Evolutionary conservation across 2,113 vertebrate genomes (phyloP).

Genomic region (Tinamus guttatus): DNA sequence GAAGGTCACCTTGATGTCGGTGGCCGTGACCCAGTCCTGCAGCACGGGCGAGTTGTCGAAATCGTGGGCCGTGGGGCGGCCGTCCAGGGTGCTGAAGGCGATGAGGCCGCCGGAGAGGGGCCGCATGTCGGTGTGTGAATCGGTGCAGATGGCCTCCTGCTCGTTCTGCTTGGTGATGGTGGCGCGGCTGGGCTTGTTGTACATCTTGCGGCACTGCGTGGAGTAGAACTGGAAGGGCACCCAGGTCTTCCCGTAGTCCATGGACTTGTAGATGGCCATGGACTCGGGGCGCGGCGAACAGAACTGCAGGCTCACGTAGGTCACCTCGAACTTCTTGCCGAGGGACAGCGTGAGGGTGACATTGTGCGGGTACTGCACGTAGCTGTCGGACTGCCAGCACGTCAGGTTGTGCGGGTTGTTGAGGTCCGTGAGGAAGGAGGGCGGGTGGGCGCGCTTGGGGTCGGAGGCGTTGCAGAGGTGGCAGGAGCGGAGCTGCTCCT

Average conservation of each 20-base stretch:
- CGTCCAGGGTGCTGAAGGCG: conserved; percentile 99
- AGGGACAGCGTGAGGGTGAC: conserved; percentile 93
- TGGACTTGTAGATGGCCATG: conserved; percentile 96
- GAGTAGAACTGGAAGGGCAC: conserved; percentile 98
- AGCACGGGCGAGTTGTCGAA: conserved; percentile 98
- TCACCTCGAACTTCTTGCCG: conserved; percentile 98
- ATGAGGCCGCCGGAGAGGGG: conserved; percentile 94
- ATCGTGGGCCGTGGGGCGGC: conserved; percentile 95
- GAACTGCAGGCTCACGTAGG: conserved; percentile 98
- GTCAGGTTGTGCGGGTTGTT: conserved; percentile 99
- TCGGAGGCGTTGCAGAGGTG: conserved; percentile 95
- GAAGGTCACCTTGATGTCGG: conserved; percentile 94
- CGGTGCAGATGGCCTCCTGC: conserved; percentile 97
- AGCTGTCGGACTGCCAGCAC: conserved; percentile 98
- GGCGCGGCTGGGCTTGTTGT: conserved; percentile 91
- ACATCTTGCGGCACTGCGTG: conserved; percentile 95
- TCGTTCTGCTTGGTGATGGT: conserved; percentile 97
- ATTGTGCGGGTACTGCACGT: conserved; percentile 91
- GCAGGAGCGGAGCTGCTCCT: conserved; percentile 88
- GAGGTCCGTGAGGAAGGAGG: conserved; percentile 94
- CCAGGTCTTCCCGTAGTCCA: conserved; percentile 98
- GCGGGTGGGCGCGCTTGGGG: conserved; percentile 89
- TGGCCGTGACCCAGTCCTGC: conserved; percentile 99
- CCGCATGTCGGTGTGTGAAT: conserved; percentile 95
- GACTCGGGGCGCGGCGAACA: conserved; percentile 96